These are phyloP conservation scores for Bubo bubo DNA, from an alignment of 2,113 vertebrate species.

Conservation along the genomic window DNA sequence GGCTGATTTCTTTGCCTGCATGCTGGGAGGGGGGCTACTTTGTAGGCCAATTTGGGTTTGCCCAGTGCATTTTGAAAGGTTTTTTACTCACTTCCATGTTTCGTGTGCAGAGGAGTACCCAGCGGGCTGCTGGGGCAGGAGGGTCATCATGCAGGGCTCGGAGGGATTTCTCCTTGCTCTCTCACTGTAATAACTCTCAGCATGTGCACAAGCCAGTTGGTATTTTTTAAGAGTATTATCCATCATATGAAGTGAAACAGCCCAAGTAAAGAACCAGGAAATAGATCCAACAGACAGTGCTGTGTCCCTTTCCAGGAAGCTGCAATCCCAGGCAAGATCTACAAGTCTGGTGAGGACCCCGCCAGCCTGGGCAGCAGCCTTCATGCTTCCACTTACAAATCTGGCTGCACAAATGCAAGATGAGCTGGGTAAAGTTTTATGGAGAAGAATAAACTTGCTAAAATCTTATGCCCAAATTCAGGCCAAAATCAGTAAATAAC, in stretches of 20 bases:
- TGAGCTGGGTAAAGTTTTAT: background rate
- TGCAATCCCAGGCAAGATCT: background rate
- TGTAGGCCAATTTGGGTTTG: background rate
- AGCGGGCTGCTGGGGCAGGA: background rate
- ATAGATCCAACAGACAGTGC: background rate
- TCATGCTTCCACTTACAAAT: background rate
- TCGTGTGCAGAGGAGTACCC: background rate
- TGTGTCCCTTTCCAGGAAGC: background rate
- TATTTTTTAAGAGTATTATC: background rate
- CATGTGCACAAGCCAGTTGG: background rate
- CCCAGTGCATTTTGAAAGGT: background rate
- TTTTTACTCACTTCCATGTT: background rate
- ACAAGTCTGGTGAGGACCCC: background rate
- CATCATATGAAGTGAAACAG: background rate
- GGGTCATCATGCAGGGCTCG: background rate
- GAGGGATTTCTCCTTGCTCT: background rate
- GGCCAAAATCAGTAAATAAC: background rate
- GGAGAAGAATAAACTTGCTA: background rate
- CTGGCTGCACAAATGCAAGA: rapidly evolving
- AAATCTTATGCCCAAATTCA: background rate
- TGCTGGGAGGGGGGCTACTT: background rate
- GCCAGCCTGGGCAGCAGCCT: background rate
- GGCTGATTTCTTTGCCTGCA: background rate
- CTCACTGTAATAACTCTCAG: background rate
- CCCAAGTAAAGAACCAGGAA: background rate